Evolutionary conservation across 2,797 vertebrate genomes (phyloP), one percentile per base, ranked within the genome.

Genomic region (Cynodonichthys magdalenae): DNA sequence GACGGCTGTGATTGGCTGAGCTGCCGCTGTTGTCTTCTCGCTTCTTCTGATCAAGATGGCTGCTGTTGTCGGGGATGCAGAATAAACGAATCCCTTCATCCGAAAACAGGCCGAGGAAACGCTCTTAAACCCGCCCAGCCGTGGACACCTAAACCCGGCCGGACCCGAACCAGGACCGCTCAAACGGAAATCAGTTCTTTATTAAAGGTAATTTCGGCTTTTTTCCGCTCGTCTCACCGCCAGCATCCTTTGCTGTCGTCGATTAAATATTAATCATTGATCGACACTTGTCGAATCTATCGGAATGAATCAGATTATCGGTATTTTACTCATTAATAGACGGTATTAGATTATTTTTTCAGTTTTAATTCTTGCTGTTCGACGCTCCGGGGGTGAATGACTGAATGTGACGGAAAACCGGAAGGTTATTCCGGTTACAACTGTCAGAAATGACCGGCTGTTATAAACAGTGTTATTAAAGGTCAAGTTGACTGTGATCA

Each of bases 31-130:
- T 52, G 48, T 52, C 41, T 42, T 52, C 53, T 54, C 19, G 18
- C 18, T 78, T 75, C 57, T 75, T 69, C 66, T 19, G 49, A 75
- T 62, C 77, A 88, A 90, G 73, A 90, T 90, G 89, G 87, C 85
- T 28, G 77, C 83, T 70, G 80, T 46, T 68, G 74, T 72, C 15
- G 7, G 45, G 77, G 85, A 86, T 71, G 83, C 50, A 76, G 62
- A 75, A 0, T 85, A 69, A 80, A 18, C 46, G 1, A 29, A 1
- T 42, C 36, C 60, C 53, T 60, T 59, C 77, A 59, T 60, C 73
- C 45, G 15, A 59, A 55, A 56, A 47, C 69, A 72, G 66, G 55
- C 73, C 80, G 70, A 77, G 3, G 5, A 49, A 3, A 53, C 70
- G 24, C 9, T 7, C 1, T 34, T 6, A 0, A 5, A 66, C 29